Conservation (phyloP, 2,797 vertebrate species). For the Notamacropus eugenii region DNA sequence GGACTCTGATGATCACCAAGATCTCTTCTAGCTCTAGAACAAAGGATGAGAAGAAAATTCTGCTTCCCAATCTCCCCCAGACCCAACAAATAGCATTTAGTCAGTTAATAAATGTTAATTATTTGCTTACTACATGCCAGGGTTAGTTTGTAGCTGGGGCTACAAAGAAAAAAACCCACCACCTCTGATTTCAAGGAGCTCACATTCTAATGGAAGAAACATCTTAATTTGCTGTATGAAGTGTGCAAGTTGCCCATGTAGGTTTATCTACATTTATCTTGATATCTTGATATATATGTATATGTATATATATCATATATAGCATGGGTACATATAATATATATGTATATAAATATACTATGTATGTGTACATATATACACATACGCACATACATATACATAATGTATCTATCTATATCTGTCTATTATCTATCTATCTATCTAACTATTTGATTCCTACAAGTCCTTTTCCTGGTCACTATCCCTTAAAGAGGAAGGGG, state of each 20-base stretch:
- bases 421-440: too few species aligned
- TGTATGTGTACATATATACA: too few species aligned
- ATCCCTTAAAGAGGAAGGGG: not conserved
- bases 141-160: not conserved
- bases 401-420: too few species aligned
- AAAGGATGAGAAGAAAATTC: not conserved
- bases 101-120: not conserved
- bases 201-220: not conserved
- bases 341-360: too few species aligned
- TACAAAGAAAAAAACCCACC: not conserved
- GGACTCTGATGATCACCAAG: not conserved
- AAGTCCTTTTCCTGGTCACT: not conserved
- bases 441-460: not conserved
- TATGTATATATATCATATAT: too few species aligned
- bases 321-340: too few species aligned
- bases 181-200: not conserved
- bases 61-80: not conserved
- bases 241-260: not conserved
- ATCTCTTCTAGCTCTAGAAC: not conserved
- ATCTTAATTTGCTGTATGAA: not conserved
- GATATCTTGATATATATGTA: too few species aligned
- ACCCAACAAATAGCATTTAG: not conserved
- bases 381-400: too few species aligned
- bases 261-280: not conserved
- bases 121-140: not conserved